A percentile compares a stretch with the other conserved stretches of the same genome.
These are phyloP conservation scores for Muscidifurax raptorellus DNA, from an alignment of 1,140 invertebrate genomes.

Conservation along the genomic window DNA sequence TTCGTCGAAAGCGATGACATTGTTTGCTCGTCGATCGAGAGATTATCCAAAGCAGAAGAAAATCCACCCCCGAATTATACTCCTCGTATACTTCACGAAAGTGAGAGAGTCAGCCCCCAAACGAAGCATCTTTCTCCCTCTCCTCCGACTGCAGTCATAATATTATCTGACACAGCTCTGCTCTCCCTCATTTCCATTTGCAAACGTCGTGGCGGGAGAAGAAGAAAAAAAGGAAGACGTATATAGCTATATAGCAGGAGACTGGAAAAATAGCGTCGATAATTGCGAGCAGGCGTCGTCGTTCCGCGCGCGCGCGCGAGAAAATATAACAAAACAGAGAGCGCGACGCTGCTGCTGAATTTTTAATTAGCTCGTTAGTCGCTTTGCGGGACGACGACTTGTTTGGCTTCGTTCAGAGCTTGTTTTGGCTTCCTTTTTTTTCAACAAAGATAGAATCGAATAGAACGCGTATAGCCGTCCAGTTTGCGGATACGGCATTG, in stretches of 20 bases:
- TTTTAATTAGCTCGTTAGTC: conserved; percentile 19
- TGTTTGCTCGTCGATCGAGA: no score
- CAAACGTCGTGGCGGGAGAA: neutral
- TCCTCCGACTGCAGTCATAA: neutral
- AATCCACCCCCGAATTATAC: neutral
- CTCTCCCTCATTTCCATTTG: conserved; percentile 10
- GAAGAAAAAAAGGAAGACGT: neutral
- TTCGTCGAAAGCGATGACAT: neutral
- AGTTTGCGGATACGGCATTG: neutral
- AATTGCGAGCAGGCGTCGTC: neutral
- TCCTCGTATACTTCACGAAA: neutral
- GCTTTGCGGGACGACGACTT: neutral
- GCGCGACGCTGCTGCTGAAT: neutral
- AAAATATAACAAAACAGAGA: conserved; percentile 10
- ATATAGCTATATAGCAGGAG: neutral
- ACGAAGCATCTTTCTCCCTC: neutral
- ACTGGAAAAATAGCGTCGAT: conserved; percentile 12
- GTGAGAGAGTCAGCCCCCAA: neutral
- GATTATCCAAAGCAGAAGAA: conserved; percentile 1
- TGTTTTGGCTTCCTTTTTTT: neutral
- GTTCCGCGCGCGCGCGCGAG: neutral
- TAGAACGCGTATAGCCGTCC: neutral
- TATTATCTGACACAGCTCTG: conserved; percentile 13
- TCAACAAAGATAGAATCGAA: neutral
- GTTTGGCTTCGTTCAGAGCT: neutral